Percentiles rank a stretch among this genome's conserved stretches.
Evolutionary conservation across 37 sponge, comb jelly and placozoan genomes (phyloP).

Genomic region (Spongia lamella): DNA sequence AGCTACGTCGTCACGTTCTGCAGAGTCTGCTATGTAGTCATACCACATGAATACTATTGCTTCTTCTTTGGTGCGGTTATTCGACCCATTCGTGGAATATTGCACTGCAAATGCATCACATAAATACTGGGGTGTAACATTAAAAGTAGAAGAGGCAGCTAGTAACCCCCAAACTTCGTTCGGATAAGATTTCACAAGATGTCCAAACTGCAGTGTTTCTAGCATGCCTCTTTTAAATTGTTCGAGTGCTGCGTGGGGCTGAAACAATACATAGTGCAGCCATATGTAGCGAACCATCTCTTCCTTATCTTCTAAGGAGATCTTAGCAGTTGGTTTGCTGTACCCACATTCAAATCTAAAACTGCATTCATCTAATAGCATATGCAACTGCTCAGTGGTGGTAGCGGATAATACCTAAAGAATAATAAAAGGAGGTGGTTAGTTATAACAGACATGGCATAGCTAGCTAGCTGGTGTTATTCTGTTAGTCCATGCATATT

Average conservation of each 20-base stretch:
- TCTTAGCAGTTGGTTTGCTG: conserved; percentile 3
- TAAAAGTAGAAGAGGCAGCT: not conserved
- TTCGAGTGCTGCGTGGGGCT: conserved; percentile 21
- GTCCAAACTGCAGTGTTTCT: conserved; percentile 31
- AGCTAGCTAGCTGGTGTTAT: not conserved
- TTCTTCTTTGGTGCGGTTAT: conserved; percentile 24
- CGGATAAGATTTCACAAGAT: not conserved
- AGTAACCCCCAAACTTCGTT: conserved; percentile 1
- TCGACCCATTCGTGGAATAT: conserved; percentile 11
- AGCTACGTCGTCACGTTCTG: conserved; percentile 1
- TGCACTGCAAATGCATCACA: not conserved
- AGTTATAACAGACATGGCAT: not conserved
- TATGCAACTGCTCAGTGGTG: no score
- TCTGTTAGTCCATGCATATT: no score
- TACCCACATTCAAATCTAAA: conserved; percentile 32
- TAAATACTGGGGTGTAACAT: conserved; percentile 6
- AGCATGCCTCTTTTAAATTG: conserved; percentile 25
- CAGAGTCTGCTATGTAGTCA: conserved; percentile 16
- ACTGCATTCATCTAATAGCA: not conserved
- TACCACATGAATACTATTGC: conserved; percentile 17
- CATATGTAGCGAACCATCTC: conserved; percentile 6
- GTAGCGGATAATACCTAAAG: no score
- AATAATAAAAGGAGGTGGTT: not conserved
- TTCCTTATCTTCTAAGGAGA: conserved; percentile 3
- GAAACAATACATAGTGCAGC: conserved; percentile 30